phyloP scores from a whole-genome alignment of 2,888 invertebrate genomes.

The Allygus modestus region DNA sequence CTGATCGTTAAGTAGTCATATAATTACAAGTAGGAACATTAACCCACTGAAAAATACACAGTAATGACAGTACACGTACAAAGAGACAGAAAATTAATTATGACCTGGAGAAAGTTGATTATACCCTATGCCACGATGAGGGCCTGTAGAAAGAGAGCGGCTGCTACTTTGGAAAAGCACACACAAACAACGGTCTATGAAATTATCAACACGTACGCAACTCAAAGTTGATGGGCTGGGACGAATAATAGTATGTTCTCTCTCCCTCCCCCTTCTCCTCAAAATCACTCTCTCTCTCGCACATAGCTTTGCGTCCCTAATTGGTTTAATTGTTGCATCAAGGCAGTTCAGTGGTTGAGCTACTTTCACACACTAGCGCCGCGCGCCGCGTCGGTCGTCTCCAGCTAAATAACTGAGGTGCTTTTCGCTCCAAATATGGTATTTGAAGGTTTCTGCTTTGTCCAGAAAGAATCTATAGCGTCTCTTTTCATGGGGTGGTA shows the following conservation, averaged over 20 bases:
- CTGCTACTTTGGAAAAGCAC: slow-evolving; percentile 8
- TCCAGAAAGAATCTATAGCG: not conserved
- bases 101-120: not conserved
- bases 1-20: too few relatives aligned
- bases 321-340: slow-evolving; percentile 25
- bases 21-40: too few relatives aligned
- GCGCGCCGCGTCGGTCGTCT: too few relatives aligned
- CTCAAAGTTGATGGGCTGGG: not conserved
- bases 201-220: slow-evolving; percentile 3
- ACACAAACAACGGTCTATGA: not conserved
- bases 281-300: not conserved
- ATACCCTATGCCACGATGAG: not conserved
- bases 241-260: not conserved
- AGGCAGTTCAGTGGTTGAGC: not conserved
- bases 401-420: too few relatives aligned
- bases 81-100: not conserved
- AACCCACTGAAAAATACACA: too few relatives aligned
- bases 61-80: not conserved
- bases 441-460: not conserved
- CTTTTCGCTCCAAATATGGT: not conserved
- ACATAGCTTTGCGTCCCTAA: not conserved
- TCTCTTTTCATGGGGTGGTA: too few relatives aligned
- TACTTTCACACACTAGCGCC: not conserved
- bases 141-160: not conserved
- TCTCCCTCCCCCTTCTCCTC: not conserved